phyloP scores from a whole-genome alignment of 53 echinoderm and acorn worm species.

The Luidia sarsii region DNA sequence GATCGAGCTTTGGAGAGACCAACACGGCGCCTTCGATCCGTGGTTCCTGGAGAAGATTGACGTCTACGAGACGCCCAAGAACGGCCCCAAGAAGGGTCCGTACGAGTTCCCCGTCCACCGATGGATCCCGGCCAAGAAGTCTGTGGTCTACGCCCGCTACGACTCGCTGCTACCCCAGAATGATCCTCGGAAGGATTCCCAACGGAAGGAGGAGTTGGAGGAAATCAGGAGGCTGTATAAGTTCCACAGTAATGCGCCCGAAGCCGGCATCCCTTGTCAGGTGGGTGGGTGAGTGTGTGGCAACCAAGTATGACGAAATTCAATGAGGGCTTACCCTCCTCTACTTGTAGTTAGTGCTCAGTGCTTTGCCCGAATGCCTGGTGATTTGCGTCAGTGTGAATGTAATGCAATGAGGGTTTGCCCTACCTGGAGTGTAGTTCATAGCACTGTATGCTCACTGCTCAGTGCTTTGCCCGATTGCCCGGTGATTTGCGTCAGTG shows the following conservation, averaged over 20 bases:
- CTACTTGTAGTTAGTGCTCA: too few relatives aligned
- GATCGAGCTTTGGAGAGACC: constrained; percentile 81
- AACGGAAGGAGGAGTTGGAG: constrained; percentile 72
- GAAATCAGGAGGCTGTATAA: constrained; percentile 62
- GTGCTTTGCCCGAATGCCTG: too few relatives aligned
- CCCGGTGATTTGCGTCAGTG: too few relatives aligned
- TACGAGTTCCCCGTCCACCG: constrained; percentile 84
- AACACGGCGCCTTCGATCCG: constrained; percentile 54
- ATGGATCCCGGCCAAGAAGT: constrained; percentile 68
- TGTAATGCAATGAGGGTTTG: too few relatives aligned
- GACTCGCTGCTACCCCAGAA: constrained; percentile 62
- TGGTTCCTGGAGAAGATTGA: constrained; percentile 84
- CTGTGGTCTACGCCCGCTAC: constrained; percentile 24
- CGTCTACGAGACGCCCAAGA: constrained; percentile 35
- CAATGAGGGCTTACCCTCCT: too few relatives aligned
- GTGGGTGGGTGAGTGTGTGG: too few relatives aligned
- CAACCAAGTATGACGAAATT: too few relatives aligned
- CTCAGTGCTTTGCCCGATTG: too few relatives aligned
- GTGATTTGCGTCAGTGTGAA: too few relatives aligned
- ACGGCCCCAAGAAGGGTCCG: constrained; percentile 19
- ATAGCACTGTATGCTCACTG: too few relatives aligned
- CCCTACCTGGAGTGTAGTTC: too few relatives aligned
- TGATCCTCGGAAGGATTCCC: constrained; percentile 40
- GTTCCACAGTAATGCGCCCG: constrained; percentile 53
- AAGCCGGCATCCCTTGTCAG: constrained; percentile 61